A percentile compares a stretch with the other conserved stretches of the same genome.
Conservation (phyloP, 2,888 invertebrate genomes). For the Lamproptera curius region DNA sequence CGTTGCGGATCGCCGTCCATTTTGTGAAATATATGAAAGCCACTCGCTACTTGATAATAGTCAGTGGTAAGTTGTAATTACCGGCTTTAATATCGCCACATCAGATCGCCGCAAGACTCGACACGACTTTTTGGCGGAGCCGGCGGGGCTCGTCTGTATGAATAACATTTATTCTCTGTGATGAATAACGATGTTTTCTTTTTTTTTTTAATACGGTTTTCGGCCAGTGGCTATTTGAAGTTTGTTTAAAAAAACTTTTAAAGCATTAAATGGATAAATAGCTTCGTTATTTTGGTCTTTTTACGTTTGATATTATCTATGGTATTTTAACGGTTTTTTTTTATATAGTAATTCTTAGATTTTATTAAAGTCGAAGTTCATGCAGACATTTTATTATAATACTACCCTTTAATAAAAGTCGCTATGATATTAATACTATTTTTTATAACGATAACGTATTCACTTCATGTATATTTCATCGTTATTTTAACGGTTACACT, state of each 20-base stretch:
- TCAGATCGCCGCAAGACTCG: slow-evolving; percentile 53
- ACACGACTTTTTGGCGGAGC: slow-evolving; percentile 55
- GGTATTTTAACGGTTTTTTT: too few species aligned
- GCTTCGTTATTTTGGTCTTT: too few species aligned
- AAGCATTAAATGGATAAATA: too few species aligned
- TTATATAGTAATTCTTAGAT: too few species aligned
- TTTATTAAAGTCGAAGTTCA: too few species aligned
- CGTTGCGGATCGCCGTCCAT: slow-evolving; percentile 61
- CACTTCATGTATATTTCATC: background rate
- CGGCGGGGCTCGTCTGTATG: slow-evolving; percentile 23
- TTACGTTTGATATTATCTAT: too few species aligned
- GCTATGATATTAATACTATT: background rate
- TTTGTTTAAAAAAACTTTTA: too few species aligned
- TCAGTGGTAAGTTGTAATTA: slow-evolving; percentile 70
- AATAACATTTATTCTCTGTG: slow-evolving; percentile 1
- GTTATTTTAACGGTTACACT: background rate
- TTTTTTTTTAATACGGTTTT: background rate
- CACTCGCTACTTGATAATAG: slow-evolving; percentile 73
- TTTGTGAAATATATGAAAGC: slow-evolving; percentile 75
- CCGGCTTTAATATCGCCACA: slow-evolving; percentile 55
- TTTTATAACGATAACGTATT: background rate
- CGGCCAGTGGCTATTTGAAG: background rate
- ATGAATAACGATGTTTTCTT: background rate
- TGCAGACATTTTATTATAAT: too few species aligned
- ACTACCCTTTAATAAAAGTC: too few species aligned